A percentile compares a stretch with the other conserved stretches of the same genome.
Conservation (phyloP, 2,797 vertebrate genomes). For the Xyrichtys novacula region DNA sequence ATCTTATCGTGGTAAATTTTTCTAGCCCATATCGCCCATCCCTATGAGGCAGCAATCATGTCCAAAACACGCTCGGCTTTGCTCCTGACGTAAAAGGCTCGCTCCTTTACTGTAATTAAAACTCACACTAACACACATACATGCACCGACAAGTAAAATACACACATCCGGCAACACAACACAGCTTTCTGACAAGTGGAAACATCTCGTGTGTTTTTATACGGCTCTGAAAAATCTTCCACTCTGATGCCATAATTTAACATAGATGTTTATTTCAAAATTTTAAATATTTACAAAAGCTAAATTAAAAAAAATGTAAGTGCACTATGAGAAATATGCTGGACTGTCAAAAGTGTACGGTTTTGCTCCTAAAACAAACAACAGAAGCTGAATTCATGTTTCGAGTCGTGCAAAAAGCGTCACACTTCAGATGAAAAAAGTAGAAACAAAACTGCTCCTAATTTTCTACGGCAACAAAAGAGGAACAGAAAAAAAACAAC, state of each 20-base stretch:
- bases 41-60: background rate
- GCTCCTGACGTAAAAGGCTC: slow-evolving; percentile 20
- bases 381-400: slow-evolving; percentile 32
- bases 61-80: background rate
- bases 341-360: slow-evolving; percentile 35
- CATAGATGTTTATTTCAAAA: slow-evolving; percentile 73
- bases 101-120: slow-evolving; percentile 10
- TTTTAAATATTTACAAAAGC: slow-evolving; percentile 73
- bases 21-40: too few relatives aligned
- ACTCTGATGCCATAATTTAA: slow-evolving; percentile 65
- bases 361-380: slow-evolving; percentile 42
- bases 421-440: slow-evolving; percentile 54
- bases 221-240: slow-evolving; percentile 37
- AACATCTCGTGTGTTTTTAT: slow-evolving; percentile 36
- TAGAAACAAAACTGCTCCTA: slow-evolving; percentile 38
- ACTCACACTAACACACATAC: slow-evolving; percentile 29
- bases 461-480: slow-evolving; percentile 41
- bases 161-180: slow-evolving; percentile 24
- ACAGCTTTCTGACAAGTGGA: slow-evolving; percentile 37
- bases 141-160: slow-evolving; percentile 47
- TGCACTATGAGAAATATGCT: slow-evolving; percentile 58
- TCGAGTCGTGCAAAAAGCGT: slow-evolving; percentile 60
- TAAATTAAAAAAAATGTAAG: slow-evolving; percentile 60
- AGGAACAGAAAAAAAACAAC: slow-evolving; percentile 22
- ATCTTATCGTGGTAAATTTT: too few relatives aligned